Percentiles rank a stretch among this genome's conserved stretches.
Conservation (phyloP, 2,888 invertebrate genomes). For the Tetramorium bicarinatum region DNA sequence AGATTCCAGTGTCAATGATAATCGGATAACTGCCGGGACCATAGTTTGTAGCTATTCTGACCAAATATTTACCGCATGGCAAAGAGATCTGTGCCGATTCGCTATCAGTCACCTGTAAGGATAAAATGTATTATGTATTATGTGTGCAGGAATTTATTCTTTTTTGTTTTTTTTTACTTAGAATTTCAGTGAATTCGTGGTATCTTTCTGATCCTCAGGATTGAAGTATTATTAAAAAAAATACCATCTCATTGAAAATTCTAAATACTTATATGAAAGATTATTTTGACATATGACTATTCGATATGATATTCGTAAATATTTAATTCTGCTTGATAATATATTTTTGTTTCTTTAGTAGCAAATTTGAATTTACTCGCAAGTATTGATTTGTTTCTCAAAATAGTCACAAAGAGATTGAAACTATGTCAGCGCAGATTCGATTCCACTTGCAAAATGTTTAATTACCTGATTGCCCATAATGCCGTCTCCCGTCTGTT, state of each 20-base stretch:
- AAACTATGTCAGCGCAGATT: not conserved
- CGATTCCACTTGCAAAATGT: not conserved
- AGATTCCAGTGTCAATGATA: constrained; percentile 82
- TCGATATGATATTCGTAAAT: not conserved
- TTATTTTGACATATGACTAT: not conserved
- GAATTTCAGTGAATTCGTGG: not conserved
- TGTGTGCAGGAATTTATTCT: not conserved
- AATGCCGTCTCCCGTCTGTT: constrained; percentile 82
- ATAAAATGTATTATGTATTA: not conserved
- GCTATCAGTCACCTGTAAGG: constrained; percentile 80
- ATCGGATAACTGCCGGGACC: constrained; percentile 85
- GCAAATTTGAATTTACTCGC: not conserved
- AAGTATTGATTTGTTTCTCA: not conserved
- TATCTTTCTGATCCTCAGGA: not conserved
- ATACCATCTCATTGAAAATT: not conserved
- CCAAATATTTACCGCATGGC: constrained; percentile 84
- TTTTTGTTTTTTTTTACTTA: not conserved
- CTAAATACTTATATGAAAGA: not conserved
- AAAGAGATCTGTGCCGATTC: constrained; percentile 83
- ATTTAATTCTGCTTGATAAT: not conserved
- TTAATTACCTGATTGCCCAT: constrained; percentile 81
- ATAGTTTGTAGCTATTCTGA: constrained; percentile 84
- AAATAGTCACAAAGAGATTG: not conserved
- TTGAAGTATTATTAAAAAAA: not conserved
- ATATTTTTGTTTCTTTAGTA: not conserved